Percentiles rank a stretch among this genome's conserved stretches.
Conservation (phyloP, 2,113 vertebrate genomes). For the Anarrhichthys ocellatus region DNA sequence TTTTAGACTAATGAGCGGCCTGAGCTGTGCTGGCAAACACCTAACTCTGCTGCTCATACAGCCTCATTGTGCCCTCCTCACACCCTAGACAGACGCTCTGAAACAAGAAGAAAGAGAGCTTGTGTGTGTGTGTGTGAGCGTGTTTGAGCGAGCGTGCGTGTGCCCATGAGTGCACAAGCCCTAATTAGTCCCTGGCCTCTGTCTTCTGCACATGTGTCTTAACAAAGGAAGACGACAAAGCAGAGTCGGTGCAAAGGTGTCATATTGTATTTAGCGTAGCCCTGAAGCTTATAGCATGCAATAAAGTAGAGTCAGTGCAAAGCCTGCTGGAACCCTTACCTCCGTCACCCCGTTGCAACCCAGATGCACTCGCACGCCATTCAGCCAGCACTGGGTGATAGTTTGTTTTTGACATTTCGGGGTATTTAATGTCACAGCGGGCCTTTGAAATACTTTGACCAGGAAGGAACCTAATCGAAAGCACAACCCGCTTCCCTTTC, state of each 20-base stretch:
- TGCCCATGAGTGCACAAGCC: conserved; percentile 35
- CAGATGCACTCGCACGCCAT: conserved; percentile 22
- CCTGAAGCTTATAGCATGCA: conserved; percentile 22
- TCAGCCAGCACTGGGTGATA: conserved; percentile 51
- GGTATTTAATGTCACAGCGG: conserved; percentile 71
- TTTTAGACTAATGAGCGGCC: conserved; percentile 62
- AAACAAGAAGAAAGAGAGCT: conserved; percentile 49
- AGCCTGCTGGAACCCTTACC: conserved; percentile 50
- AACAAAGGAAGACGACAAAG: conserved; percentile 57
- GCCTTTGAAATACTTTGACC: conserved; percentile 76
- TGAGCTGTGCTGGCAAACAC: conserved; percentile 51
- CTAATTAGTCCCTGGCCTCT: conserved; percentile 64
- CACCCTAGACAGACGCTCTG: conserved; percentile 60
- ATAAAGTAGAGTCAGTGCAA: conserved; percentile 44
- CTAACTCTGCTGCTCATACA: conserved; percentile 47
- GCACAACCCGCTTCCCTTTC: conserved; percentile 72
- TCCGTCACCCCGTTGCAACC: conserved; percentile 28
- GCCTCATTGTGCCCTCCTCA: conserved; percentile 63
- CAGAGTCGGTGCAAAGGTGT: conserved; percentile 39
- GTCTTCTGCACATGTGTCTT: conserved; percentile 54
- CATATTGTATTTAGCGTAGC: conserved; percentile 44
- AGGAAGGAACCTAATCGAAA: conserved; percentile 70
- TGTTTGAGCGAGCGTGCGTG: background rate
- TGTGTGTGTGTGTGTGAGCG: conserved; percentile 9
- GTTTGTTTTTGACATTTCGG: conserved; percentile 66